Percentiles rank a stretch among this genome's conserved stretches.
phyloP scores from a whole-genome alignment of 1,140 invertebrate species.

The Leptoteleia sp. region DNA sequence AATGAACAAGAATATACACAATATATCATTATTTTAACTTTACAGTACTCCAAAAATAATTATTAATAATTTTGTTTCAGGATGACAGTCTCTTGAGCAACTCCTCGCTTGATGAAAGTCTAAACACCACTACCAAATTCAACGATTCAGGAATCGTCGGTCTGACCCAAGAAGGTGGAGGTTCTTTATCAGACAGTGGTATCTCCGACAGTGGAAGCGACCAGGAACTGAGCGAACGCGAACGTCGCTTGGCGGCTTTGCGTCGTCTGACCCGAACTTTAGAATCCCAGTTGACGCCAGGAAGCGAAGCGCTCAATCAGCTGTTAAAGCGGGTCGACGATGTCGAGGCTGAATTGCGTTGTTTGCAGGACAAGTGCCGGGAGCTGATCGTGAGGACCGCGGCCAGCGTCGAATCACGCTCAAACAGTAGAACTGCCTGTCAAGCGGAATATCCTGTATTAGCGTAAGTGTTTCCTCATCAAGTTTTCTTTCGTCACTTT shows the following conservation, averaged over 20 bases:
- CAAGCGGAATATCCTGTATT: slow-evolving; percentile 50
- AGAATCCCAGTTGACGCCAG: slow-evolving; percentile 85
- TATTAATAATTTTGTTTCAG: slow-evolving; percentile 67
- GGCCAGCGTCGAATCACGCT: slow-evolving; percentile 79
- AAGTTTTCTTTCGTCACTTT: background rate
- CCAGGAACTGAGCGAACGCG: slow-evolving; percentile 87
- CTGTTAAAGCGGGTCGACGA: slow-evolving; percentile 86
- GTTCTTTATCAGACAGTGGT: slow-evolving; percentile 87
- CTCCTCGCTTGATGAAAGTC: slow-evolving; percentile 50
- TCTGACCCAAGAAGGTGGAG: slow-evolving; percentile 79
- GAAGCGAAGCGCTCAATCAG: slow-evolving; percentile 83
- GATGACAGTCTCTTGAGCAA: slow-evolving; percentile 64
- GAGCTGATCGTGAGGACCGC: slow-evolving; percentile 87
- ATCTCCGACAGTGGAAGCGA: slow-evolving; percentile 90
- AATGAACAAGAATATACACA: no score
- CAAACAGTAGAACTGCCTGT: slow-evolving; percentile 6
- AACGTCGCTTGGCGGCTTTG: slow-evolving; percentile 85
- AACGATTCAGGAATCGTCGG: slow-evolving; percentile 64
- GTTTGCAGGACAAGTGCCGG: slow-evolving; percentile 89
- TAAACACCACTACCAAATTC: slow-evolving; percentile 67
- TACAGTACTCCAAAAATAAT: background rate
- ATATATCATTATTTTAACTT: no score
- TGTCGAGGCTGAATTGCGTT: slow-evolving; percentile 89
- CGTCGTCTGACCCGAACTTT: slow-evolving; percentile 85
- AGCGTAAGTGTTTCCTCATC: slow-evolving; percentile 64